Evolutionary conservation across 2,797 vertebrate species (phyloP), one percentile per base, ranked within the genome.

Genomic region (Varecia variegata): DNA sequence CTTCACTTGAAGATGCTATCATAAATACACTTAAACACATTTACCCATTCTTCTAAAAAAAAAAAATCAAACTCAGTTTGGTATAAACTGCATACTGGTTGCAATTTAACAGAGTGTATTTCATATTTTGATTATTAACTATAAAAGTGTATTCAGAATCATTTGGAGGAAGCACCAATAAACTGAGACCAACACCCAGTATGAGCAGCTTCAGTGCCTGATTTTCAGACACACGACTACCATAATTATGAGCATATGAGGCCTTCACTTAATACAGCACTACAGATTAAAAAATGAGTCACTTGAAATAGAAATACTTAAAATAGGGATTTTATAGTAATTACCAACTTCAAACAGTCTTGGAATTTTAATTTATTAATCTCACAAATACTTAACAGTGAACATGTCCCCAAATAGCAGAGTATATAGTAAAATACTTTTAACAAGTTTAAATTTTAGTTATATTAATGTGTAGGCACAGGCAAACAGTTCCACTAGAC

Each of bases 271-370:
- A 94, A 84, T 93, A 81, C 45, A 96, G 60, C 56, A 89, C 54
- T 52, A 95, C n/a, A 93, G 58, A 93, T 84, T 95, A 90, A 93
- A 96, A 95, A 95, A 92, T 79, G 56, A 93, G 56, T 95, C 88
- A 90, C 54, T 54, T 81, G 30, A 90, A 94, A 91, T 14, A 96
- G 38, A 73, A 94, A 96, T 32, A 88, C 67, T 35, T 93, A 56
- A 88, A 96, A 95, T 38, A 89, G 20, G 23, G 62, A 89, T 68
- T 97, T 94, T 93, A 97, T 20, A 79, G 14, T 93, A 96, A 92
- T 92, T 62, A 90, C 30, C 70, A 86, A 95, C 76, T 95, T 97
- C 38, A 93, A 94, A 94, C 40, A 77, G 25, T 82, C 76, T 91
- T 92, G 35, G 38, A 96, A 88, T 86, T 85, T 94, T 83, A 87